These are phyloP conservation scores for Entelurus aequoreus DNA, from an alignment of 2,113 vertebrate genomes.

Conservation along the genomic window DNA sequence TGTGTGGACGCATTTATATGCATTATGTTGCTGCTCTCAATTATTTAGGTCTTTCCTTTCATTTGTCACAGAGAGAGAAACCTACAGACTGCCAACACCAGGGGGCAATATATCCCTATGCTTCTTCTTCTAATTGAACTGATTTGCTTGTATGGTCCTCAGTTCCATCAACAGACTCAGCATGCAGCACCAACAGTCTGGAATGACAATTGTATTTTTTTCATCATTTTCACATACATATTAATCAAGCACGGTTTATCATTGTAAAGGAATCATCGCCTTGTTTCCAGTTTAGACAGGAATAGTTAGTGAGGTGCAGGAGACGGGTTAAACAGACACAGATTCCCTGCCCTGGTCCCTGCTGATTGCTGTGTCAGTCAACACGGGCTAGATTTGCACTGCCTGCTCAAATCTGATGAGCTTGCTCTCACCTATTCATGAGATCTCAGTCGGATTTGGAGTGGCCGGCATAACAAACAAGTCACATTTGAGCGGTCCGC, in stretches of 20 bases:
- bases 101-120: slow-evolving; percentile 61
- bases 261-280: neutral
- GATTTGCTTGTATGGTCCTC: slow-evolving; percentile 40
- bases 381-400: slow-evolving; percentile 37
- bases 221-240: slow-evolving; percentile 17
- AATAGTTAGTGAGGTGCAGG: slow-evolving; percentile 17
- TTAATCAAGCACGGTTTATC: neutral
- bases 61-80: slow-evolving; percentile 4
- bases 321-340: slow-evolving; percentile 16
- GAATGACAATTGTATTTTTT: slow-evolving; percentile 24
- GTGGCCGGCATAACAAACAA: slow-evolving; percentile 45
- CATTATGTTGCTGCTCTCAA: neutral
- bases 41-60: neutral
- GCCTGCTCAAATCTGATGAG: slow-evolving; percentile 54
- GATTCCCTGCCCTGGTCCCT: slow-evolving; percentile 29
- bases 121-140: slow-evolving; percentile 49
- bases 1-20: neutral
- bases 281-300: slow-evolving; percentile 9
- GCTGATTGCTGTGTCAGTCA: slow-evolving; percentile 49
- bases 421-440: slow-evolving; percentile 44
- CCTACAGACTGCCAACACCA: slow-evolving; percentile 42
- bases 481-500: slow-evolving; percentile 59
- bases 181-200: slow-evolving; percentile 27
- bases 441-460: slow-evolving; percentile 45
- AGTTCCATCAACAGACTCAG: slow-evolving; percentile 20